Evolutionary conservation across 1,140 invertebrate species (phyloP).

Genomic region (Pectinophora gossypiella): DNA sequence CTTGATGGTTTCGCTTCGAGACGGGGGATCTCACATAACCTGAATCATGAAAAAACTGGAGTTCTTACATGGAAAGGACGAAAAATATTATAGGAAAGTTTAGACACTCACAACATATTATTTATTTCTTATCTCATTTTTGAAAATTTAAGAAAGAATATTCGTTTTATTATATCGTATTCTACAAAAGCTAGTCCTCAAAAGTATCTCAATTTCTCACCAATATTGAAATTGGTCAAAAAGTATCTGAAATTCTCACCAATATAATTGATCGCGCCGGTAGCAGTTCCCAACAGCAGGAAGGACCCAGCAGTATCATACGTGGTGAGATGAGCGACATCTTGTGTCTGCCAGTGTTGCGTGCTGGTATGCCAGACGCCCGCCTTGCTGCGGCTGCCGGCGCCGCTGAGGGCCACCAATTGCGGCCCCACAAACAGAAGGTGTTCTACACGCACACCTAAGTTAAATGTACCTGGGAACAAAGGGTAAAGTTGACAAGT

Average conservation of each 20-base stretch:
- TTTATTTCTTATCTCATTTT: no score
- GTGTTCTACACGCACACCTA: conserved; percentile 95
- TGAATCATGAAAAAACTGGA: background rate
- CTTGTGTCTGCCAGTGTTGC: conserved; percentile 98
- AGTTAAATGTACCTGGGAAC: conserved; percentile 90
- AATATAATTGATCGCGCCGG: conserved; percentile 98
- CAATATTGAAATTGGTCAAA: no score
- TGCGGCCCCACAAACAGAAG: conserved; percentile 98
- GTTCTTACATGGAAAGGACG: no score
- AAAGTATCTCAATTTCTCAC: no score
- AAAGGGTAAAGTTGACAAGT: no score
- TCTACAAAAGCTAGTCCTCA: no score
- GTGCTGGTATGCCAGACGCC: conserved; percentile 99
- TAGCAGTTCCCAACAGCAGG: conserved; percentile 94
- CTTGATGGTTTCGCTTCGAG: background rate
- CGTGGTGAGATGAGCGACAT: conserved; percentile 95
- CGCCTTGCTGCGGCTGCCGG: conserved; percentile 88
- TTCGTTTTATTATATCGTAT: no score
- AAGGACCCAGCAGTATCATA: conserved; percentile 98
- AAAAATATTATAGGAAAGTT: no score
- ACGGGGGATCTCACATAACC: background rate
- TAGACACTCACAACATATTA: no score
- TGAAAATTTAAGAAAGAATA: no score
- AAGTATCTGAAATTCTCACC: conserved; percentile 81
- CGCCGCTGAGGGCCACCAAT: conserved; percentile 90